Evolutionary conservation across 1,140 invertebrate species (phyloP), one percentile per base, ranked within the genome.

Genomic region (Orchestia grillus): DNA sequence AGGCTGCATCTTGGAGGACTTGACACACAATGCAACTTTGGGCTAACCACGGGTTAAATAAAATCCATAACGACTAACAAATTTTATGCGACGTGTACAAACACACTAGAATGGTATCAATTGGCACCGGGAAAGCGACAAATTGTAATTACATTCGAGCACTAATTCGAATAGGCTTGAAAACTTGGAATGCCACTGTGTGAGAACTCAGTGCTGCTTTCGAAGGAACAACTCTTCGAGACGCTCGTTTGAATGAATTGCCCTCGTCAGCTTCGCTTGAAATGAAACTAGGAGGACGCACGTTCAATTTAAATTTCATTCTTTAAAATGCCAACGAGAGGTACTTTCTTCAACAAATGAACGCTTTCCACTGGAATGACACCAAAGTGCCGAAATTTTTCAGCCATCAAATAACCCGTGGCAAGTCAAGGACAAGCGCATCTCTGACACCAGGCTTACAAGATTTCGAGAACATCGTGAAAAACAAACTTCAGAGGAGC

Each of bases 301-400:
- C 62, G 62, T 77, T 77, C 88, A 28, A 90, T 42, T 90, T 90
- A 90, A 90, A 44, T 90, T 90, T 36, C n/a, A 28, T 42, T 41
- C 43, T 42, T 42, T 90, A 90, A 90, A 90, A 90, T 43, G n/a
- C 28, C 41, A 0, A 28, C 88, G 88, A 90, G 4, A 90, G 88
- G 88, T 90, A 90, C 88, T 90, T 90, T 90, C 88, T 90, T 41
- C 41, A 90, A 90, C 88, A 90, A 90, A 90, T 90, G 88, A 90
- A 42, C 88, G 88, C 88, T 90, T 90, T 44, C 43, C 43, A 11
- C 88, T 42, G 88, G 36, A 90, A 90, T 90, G 88, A 90, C 41
- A 41, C 88, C 0, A 90, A 90, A 90, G 88, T 44, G 43, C 88
- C 41, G 88, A 90, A 41, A 90, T 90, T 90, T 90, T 90, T 90